These are phyloP conservation scores for Alethe castanea DNA, from an alignment of 2,113 vertebrate species.

Conservation along the genomic window DNA sequence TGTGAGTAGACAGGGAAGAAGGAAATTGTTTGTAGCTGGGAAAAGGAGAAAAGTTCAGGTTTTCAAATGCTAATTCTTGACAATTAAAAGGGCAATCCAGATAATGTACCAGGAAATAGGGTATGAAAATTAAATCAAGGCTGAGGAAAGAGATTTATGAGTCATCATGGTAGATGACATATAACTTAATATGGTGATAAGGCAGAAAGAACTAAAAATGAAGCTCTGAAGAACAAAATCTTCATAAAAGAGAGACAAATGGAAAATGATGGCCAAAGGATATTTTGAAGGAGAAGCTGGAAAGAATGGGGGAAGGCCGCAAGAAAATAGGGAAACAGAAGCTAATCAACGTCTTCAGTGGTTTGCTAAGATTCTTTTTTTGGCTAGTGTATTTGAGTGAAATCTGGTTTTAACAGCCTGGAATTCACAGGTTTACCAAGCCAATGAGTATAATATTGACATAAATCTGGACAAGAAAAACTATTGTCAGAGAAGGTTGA, in stretches of 20 bases:
- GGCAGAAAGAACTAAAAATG: background rate
- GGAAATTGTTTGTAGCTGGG: rapidly evolving
- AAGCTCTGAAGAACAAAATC: background rate
- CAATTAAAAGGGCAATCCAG: background rate
- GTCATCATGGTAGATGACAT: background rate
- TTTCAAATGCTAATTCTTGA: background rate
- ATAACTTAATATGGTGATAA: background rate
- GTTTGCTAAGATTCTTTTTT: background rate
- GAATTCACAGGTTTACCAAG: constrained; percentile 11
- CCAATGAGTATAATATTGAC: background rate
- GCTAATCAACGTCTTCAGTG: background rate
- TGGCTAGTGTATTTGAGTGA: background rate
- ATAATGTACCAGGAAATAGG: background rate
- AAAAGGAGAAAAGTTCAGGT: background rate
- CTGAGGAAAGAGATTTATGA: background rate
- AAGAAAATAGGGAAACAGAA: background rate
- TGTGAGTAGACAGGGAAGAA: background rate
- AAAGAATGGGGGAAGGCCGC: background rate
- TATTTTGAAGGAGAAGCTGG: background rate
- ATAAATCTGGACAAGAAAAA: constrained; percentile 2
- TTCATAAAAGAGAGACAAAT: background rate
- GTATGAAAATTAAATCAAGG: background rate
- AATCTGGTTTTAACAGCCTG: background rate
- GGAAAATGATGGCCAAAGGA: background rate
- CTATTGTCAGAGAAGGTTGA: background rate